These are phyloP conservation scores for Heliconius eleuchia DNA, from an alignment of 1,140 invertebrate genomes.

Conservation along the genomic window DNA sequence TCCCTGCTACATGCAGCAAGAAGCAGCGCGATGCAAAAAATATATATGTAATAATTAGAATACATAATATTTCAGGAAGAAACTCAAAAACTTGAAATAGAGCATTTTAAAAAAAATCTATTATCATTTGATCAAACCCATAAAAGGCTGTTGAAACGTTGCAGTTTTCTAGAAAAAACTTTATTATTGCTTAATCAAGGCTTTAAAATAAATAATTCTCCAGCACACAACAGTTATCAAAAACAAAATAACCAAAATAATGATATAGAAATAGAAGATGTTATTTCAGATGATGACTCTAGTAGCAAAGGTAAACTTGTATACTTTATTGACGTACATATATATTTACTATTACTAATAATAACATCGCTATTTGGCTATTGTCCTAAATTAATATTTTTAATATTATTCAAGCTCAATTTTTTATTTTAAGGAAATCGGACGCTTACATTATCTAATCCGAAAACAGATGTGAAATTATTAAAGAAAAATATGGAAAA, in stretches of 20 bases:
- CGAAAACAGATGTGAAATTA: constrained; percentile 44
- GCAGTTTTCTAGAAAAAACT: constrained; percentile 59
- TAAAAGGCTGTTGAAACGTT: constrained; percentile 55
- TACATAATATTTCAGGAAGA: constrained; percentile 49
- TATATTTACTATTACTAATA: too few species aligned
- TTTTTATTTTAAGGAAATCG: constrained; percentile 52
- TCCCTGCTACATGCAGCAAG: too few species aligned
- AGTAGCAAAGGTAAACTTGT: constrained; percentile 48
- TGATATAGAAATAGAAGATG: constrained; percentile 48
- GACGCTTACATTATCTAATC: constrained; percentile 59
- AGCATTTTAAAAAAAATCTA: constrained; percentile 62
- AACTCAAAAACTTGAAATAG: constrained; percentile 54
- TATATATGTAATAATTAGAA: background rate
- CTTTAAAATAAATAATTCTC: constrained; percentile 42
- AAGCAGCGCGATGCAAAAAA: background rate
- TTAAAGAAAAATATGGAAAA: constrained; percentile 12
- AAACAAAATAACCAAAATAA: constrained; percentile 14
- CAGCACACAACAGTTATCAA: constrained; percentile 15
- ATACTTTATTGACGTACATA: background rate
- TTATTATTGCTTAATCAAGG: constrained; percentile 63
- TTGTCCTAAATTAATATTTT: background rate
- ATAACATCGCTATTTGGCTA: background rate
- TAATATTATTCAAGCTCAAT: too few species aligned
- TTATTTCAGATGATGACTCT: constrained; percentile 57
- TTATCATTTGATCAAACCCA: constrained; percentile 51